phyloP scores from a whole-genome alignment of 2,113 vertebrate species.

The Calcarius ornatus region DNA sequence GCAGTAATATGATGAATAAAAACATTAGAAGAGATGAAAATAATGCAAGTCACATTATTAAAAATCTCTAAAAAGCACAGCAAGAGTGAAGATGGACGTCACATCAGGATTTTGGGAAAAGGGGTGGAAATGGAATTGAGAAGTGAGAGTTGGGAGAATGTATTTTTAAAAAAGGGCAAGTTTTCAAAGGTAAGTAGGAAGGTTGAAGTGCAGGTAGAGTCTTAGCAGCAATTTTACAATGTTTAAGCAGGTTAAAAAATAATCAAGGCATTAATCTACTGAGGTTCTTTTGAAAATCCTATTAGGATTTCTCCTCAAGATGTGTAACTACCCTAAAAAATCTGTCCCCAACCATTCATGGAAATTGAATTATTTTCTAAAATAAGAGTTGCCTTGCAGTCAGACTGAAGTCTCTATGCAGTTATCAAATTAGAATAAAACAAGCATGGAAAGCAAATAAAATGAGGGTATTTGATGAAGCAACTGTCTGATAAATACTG shows the following conservation, averaged over 20 bases:
- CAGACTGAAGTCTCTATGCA: neutral
- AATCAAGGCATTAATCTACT: neutral
- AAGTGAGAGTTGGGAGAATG: neutral
- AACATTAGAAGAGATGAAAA: neutral
- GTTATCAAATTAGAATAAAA: constrained; percentile 39
- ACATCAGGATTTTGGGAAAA: neutral
- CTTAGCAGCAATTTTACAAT: neutral
- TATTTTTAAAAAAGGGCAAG: neutral
- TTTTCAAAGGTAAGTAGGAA: neutral
- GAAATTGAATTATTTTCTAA: constrained; percentile 18
- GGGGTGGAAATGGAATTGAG: neutral
- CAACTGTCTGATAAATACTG: neutral
- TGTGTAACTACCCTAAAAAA: neutral
- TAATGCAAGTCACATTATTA: neutral
- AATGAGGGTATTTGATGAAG: constrained; percentile 7
- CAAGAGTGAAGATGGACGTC: neutral
- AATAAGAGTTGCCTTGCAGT: neutral
- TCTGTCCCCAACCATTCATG: neutral
- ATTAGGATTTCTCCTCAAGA: neutral
- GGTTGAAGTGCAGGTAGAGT: neutral
- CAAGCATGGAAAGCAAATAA: neutral
- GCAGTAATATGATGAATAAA: neutral
- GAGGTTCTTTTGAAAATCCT: neutral
- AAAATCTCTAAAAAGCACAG: neutral
- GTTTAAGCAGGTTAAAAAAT: constrained; percentile 9